Evolutionary conservation across 2,797 vertebrate species (phyloP), one percentile per base, ranked within the genome.

Genomic region (Syngnathus rostellatus): DNA sequence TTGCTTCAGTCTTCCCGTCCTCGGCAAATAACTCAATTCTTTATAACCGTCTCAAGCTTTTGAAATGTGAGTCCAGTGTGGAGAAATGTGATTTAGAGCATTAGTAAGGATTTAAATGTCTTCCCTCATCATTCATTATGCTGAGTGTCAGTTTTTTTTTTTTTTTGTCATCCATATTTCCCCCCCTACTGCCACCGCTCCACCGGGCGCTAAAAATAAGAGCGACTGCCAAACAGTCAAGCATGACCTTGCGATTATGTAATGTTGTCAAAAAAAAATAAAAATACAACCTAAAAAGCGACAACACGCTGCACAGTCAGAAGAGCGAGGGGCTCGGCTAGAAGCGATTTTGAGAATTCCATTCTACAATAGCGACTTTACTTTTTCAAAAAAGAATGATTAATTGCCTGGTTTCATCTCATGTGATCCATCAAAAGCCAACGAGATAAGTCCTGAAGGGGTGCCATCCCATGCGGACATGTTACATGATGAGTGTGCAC

Each of bases 401-500:
- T 62, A 62, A 62, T 45, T 6, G 37, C 41, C 16, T 4, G 60
- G 1, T 6, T 62, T 25, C 21, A 2, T 62, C 40, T 62, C 10
- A 68, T n/a, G 31, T n/a, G 19, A 45, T 25, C 60, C 60, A 8
- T 62, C 60, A 62, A 45, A 57, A 16, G 40, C 40, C 14, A 43
- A 21, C 40, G 19, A 25, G 21, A 23, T 62, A 16, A 62, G 60
- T 45, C 60, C 41, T 45, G 60, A 45, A 62, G 41, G n/a, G 60
- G 6, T 62, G 60, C 41, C 60, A 45, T 45, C 21, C 60, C 40
- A 62, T 61, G 41, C 41, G 45, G 62, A 51, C 74, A 72, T 70
- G 68, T 82, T 77, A 79, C 73, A 73, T 70, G 77, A 86, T 86
- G 81, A 86, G 80, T 63, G 59, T 73, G 78, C 68, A 64, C 80